Evolutionary conservation across 1,140 invertebrate species (phyloP), one percentile per base, ranked within the genome.

Genomic region (Bombus sylvicola): DNA sequence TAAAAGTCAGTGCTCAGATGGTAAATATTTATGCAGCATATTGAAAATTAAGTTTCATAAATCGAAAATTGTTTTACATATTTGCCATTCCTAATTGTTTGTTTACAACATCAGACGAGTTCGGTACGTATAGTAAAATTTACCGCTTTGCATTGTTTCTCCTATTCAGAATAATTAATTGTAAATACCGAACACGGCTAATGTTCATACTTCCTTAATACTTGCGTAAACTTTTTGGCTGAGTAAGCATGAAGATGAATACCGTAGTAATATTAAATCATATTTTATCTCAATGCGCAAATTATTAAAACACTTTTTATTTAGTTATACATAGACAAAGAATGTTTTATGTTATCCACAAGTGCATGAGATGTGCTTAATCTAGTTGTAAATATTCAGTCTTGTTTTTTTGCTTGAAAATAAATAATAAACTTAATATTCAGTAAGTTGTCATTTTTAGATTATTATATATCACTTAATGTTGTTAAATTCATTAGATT

Each of bases 321-420:
- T 81, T 6, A 41, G 81, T 37, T 66, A 10, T 43, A 81, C 15
- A 43, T 34, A 37, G 1, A 34, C 37, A 81, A 57, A 15, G 39
- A 72, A 47, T 69, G n/a, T 66, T 81, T 83, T 83, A 53, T 53
- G 10, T 68, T 75, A 59, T 9, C 72, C 73, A 86, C 86, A 87
- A 87, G 86, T 87, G 86, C 86, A 87, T 87, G 86, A 85, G 64
- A 85, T 75, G 86, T 87, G 86, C 82, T 87, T 87, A 79, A 80
- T 37, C 53, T 72, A 72, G n/a, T 37, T 62, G n/a, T 75, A 73
- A 28, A 43, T 59, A 43, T 12, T 18, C 37, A 2, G 28, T 71
- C 12, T n/a, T 41, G 28, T 62, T 79, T 62, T 37, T 53, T 82
- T 1, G 22, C 34, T 47, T 57, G 31, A 43, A 37, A 28, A 15